Evolutionary conservation across 2,888 invertebrate genomes (phyloP).

Genomic region (Lasius fuliginosus): DNA sequence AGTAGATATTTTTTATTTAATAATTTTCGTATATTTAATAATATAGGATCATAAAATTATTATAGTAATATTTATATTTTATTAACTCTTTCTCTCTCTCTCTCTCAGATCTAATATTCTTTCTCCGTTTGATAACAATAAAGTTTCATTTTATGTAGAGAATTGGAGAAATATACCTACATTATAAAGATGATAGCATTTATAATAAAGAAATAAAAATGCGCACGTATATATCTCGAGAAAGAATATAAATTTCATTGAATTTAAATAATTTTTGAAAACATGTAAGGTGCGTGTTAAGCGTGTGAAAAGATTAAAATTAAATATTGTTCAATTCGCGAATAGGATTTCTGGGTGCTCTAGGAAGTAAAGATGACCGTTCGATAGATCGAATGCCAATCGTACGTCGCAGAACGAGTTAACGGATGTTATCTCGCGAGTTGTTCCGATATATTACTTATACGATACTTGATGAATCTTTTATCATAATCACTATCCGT

Average conservation of each 20-base stretch:
- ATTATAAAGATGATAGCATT: not conserved
- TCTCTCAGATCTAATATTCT: not conserved
- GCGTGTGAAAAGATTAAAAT: not conserved
- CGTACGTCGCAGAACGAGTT: constrained; percentile 30
- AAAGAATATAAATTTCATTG: not conserved
- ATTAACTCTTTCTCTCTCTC: not conserved
- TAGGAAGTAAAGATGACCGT: not conserved
- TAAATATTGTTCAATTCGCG: not conserved
- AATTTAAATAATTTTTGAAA: not conserved
- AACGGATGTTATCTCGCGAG: constrained; percentile 43
- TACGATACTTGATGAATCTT: constrained; percentile 53
- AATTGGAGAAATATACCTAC: not conserved
- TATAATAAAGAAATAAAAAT: not conserved
- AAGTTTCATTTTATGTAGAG: not conserved
- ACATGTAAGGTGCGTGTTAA: not conserved
- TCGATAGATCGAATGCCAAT: constrained; percentile 33
- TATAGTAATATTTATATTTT: not conserved
- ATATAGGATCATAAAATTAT: not conserved
- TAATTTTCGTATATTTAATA: constrained; percentile 24
- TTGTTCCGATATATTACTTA: constrained; percentile 45
- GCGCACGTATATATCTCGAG: not conserved
- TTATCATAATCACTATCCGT: constrained; percentile 47
- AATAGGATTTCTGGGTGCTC: not conserved
- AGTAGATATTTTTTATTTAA: not conserved
- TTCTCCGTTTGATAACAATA: not conserved